These are phyloP conservation scores for Drosophila incognita DNA, from an alignment of 2,888 invertebrate genomes.

Conservation along the genomic window DNA sequence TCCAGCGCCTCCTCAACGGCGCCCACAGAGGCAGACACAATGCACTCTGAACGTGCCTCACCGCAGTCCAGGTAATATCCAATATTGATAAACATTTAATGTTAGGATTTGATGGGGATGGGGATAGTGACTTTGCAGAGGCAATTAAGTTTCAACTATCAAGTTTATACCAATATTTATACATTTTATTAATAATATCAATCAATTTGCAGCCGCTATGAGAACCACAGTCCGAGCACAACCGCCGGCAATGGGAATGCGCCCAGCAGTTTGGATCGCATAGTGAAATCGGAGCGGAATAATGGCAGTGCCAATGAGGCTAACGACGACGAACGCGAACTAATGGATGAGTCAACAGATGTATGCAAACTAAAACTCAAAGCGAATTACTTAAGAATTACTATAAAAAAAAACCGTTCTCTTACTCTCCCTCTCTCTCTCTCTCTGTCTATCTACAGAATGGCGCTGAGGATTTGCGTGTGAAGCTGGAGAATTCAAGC, in stretches of 20 bases:
- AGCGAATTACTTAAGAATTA: not conserved
- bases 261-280: slow-evolving; percentile 77
- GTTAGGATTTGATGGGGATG: not conserved
- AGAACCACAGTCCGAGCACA: slow-evolving; percentile 85
- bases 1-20: slow-evolving; percentile 85
- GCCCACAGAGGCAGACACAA: slow-evolving; percentile 85
- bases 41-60: slow-evolving; percentile 85
- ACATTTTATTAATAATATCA: not conserved
- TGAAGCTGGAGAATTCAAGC: slow-evolving; percentile 87
- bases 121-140: not conserved
- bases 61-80: slow-evolving; percentile 84
- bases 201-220: slow-evolving; percentile 81
- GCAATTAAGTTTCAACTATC: not conserved
- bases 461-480: slow-evolving; percentile 89
- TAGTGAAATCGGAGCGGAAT: slow-evolving; percentile 84
- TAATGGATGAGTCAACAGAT: slow-evolving; percentile 84
- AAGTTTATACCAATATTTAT: not conserved
- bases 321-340: slow-evolving; percentile 84
- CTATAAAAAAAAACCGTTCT: not conserved
- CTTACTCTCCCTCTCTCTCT: not conserved
- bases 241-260: slow-evolving; percentile 82
- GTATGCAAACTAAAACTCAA: slow-evolving; percentile 53
- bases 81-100: not conserved
- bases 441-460: slow-evolving; percentile 61
- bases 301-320: slow-evolving; percentile 85